These are phyloP conservation scores for Myopa testacea DNA, from an alignment of 2,888 invertebrate species.

Conservation along the genomic window DNA sequence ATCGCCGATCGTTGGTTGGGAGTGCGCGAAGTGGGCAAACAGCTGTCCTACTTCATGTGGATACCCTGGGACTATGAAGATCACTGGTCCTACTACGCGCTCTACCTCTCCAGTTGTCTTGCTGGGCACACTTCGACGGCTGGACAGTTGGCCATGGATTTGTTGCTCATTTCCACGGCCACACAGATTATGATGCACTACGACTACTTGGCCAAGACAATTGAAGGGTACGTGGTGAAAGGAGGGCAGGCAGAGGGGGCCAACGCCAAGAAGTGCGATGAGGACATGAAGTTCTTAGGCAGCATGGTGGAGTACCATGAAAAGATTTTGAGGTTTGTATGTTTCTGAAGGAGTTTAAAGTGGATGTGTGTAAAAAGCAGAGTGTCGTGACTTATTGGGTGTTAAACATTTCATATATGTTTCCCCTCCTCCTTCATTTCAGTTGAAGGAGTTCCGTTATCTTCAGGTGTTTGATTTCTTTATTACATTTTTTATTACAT, in stretches of 20 bases:
- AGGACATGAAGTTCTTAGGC: slow-evolving; percentile 42
- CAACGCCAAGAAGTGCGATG: neutral
- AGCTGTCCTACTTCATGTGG: slow-evolving; percentile 49
- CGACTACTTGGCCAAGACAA: slow-evolving; percentile 48
- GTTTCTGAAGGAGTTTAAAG: too few species aligned
- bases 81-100: slow-evolving; percentile 48
- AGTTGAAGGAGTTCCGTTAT: too few species aligned
- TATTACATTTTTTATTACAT: too few species aligned
- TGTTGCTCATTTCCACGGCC: slow-evolving; percentile 53
- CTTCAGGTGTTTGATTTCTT: too few species aligned
- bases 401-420: too few species aligned
- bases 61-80: slow-evolving; percentile 50
- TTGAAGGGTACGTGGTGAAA: slow-evolving; percentile 38
- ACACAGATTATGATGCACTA: slow-evolving; percentile 60
- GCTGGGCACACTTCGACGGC: slow-evolving; percentile 51
- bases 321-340: slow-evolving; percentile 37
- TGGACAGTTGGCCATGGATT: slow-evolving; percentile 55
- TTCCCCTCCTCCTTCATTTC: too few species aligned
- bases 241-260: slow-evolving; percentile 37
- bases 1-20: slow-evolving; percentile 49
- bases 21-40: slow-evolving; percentile 44
- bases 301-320: slow-evolving; percentile 46
- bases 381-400: too few species aligned
- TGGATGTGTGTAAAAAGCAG: too few species aligned
- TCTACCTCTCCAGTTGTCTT: slow-evolving; percentile 48